These are phyloP conservation scores for Lathamus discolor DNA, from an alignment of 2,113 vertebrate species.

Conservation along the genomic window DNA sequence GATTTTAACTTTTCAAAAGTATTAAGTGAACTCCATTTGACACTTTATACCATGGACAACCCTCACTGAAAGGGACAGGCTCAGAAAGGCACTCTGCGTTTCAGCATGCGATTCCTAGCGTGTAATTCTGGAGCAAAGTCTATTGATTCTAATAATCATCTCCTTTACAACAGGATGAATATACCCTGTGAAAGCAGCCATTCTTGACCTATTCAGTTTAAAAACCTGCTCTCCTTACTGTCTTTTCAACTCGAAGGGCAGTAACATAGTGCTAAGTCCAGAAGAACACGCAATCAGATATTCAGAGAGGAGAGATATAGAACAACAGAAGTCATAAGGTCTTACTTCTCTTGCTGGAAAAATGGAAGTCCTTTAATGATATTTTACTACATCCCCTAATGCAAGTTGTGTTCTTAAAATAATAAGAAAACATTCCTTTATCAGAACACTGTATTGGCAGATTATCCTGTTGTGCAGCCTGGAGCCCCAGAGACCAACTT, in stretches of 20 bases:
- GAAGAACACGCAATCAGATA: background rate
- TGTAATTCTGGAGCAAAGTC: background rate
- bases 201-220: constrained; percentile 1
- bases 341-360: background rate
- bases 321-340: background rate
- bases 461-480: background rate
- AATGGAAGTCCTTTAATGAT: background rate
- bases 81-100: constrained; percentile 53
- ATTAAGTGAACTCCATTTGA: background rate
- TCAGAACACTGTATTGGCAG: constrained; percentile 10
- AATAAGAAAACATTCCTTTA: background rate
- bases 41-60: background rate
- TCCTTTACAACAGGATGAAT: constrained; percentile 6
- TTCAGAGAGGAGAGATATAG: background rate
- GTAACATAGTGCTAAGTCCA: constrained; percentile 8
- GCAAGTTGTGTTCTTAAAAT: constrained; percentile 12
- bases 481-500: background rate
- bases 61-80: background rate
- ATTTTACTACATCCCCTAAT: background rate
- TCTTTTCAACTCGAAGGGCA: constrained; percentile 8
- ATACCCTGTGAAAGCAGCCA: background rate
- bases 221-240: background rate
- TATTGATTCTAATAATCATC: background rate
- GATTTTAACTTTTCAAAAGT: background rate
- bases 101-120: background rate